Conservation (phyloP, 2,113 vertebrate species). For the Numida meleagris region DNA sequence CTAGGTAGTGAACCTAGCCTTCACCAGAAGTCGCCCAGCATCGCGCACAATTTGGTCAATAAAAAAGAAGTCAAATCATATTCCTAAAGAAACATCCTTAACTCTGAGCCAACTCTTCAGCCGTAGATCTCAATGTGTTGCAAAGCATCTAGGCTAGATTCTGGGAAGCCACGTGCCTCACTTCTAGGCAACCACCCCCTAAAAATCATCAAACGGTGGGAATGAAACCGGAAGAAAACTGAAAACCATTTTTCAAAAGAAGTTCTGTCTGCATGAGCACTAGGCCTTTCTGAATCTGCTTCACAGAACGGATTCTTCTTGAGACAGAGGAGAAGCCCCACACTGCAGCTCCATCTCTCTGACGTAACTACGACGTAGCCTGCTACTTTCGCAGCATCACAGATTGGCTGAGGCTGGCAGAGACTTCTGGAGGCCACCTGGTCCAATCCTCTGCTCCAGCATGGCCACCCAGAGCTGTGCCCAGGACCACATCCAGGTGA, state of each 20-base stretch:
- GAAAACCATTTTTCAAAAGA: neutral
- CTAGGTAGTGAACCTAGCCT: neutral
- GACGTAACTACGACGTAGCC: fast-evolving
- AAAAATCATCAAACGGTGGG: neutral
- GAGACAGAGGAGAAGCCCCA: neutral
- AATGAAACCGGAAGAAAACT: neutral
- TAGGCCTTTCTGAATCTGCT: neutral
- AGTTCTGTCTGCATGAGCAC: neutral
- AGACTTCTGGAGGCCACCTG: neutral
- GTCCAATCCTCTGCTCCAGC: neutral
- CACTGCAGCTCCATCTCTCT: neutral
- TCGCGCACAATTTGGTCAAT: neutral
- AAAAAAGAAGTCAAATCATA: neutral
- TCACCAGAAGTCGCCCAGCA: neutral
- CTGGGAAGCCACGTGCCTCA: neutral
- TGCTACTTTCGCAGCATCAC: neutral
- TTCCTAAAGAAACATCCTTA: neutral
- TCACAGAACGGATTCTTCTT: neutral
- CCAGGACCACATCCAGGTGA: neutral
- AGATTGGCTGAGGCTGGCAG: neutral
- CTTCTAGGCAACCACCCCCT: neutral
- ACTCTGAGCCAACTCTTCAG: neutral
- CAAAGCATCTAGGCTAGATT: neutral
- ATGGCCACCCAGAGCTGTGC: neutral
- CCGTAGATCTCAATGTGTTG: neutral